Base-by-base conservation (phyloP, 2,888 invertebrate genomes). In the Diloba caeruleocephala region DNA sequence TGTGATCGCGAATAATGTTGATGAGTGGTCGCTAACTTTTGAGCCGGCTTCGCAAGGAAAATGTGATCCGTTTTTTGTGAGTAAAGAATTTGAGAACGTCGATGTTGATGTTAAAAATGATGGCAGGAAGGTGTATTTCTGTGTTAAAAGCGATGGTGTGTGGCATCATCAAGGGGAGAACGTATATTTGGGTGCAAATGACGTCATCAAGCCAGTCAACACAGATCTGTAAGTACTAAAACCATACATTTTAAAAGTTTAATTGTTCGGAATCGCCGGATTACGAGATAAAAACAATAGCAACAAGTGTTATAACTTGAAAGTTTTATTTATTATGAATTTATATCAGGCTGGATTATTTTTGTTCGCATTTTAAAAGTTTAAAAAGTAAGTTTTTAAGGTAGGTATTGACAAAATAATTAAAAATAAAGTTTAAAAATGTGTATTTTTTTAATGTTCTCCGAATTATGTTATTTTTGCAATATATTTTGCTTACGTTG, bases 141-240 rank as follows among this genome's bases (percentile, higher is more conserved):
- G 92, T 80, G 89, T 82, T 39, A 83, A 79, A 67, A 80, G 73
- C 53, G 76, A 81, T 63, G 85, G 85, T 55, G 78, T 63, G 37
- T 92, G 92, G 92, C 76, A 81, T 46, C 88, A 89, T 62, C 88
- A 88, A 78, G 90, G 90, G 62, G 81, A 69, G n/a, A 74, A 72
- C 58, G 78, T 91, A 82, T 90, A 82, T 88, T 88, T 92, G 88
- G 89, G 85, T 58, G 74, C 78, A n/a, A 78, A 74, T 91, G 92
- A 92, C 91, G 91, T 91, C 91, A 91, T 53, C 76, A 59, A 64
- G 49, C 70, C 73, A 56, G 57, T 59, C 39, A 68, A 62, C 37
- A 53, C 51, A 28, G 72, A 76, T 55, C 74, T 75, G 89, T 91
- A 52, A 87, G 89, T 87, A 59, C 45, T 21, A 34, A 42, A 44